phyloP scores from a whole-genome alignment of 2,113 vertebrate species.

The Sebastes fasciatus region DNA sequence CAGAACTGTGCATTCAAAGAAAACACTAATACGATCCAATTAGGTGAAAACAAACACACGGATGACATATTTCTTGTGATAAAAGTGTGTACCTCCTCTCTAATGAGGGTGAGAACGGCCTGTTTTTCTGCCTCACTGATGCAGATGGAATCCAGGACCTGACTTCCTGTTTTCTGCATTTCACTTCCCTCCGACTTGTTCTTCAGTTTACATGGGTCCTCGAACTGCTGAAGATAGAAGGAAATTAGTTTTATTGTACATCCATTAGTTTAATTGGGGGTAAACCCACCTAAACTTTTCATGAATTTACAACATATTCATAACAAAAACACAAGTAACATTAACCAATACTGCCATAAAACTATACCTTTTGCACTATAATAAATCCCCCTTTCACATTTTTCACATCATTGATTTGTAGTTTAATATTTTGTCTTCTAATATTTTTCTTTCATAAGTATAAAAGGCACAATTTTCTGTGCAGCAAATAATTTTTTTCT shows the following conservation, averaged over 20 bases:
- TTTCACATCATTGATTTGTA: background rate
- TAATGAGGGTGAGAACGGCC: constrained; percentile 91
- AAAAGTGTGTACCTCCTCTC: constrained; percentile 89
- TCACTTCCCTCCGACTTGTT: constrained; percentile 68
- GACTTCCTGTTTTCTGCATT: constrained; percentile 83
- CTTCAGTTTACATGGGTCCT: constrained; percentile 71
- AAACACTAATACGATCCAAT: too few relatives aligned
- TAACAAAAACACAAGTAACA: background rate
- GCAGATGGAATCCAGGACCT: constrained; percentile 89
- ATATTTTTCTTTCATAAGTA: background rate
- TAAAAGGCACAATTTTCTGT: background rate
- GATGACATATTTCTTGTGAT: background rate
- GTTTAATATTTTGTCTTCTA: background rate
- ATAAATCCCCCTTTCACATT: background rate
- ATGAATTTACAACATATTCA: constrained; percentile 8
- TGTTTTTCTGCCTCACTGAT: constrained; percentile 92
- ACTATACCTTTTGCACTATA: background rate
- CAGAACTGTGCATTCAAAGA: background rate
- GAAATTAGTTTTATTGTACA: constrained; percentile 16
- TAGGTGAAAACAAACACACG: constrained; percentile 8
- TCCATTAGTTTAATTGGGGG: background rate
- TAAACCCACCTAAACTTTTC: background rate
- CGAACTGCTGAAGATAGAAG: constrained; percentile 65
- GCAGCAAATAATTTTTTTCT: background rate
- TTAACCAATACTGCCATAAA: background rate